Conservation (phyloP, 2,797 vertebrate genomes). For the Tinamus major region DNA sequence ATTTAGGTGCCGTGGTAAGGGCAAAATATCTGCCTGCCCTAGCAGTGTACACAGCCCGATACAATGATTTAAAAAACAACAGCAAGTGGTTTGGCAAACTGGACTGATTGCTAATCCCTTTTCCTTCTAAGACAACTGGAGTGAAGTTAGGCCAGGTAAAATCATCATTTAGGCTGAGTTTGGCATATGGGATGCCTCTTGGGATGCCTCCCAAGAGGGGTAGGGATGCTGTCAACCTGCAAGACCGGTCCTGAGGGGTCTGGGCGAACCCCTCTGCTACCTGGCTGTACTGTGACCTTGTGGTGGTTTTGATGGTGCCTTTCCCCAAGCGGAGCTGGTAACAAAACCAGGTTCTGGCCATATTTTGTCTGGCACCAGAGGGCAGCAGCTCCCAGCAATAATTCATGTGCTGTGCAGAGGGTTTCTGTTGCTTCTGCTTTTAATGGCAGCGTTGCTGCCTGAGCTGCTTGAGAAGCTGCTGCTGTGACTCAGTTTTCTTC, state of each 20-base stretch:
- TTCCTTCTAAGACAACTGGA: neutral
- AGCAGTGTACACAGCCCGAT: no score
- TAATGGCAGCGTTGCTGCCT: neutral
- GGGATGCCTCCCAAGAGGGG: neutral
- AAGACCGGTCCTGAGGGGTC: neutral
- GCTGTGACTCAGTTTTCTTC: no score
- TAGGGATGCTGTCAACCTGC: accelerated
- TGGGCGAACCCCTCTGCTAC: neutral
- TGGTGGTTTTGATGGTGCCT: neutral
- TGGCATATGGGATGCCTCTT: neutral
- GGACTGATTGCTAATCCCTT: neutral
- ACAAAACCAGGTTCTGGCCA: neutral
- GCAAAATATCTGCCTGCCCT: neutral
- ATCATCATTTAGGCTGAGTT: neutral
- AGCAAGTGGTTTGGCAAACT: neutral
- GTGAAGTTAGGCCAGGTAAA: neutral
- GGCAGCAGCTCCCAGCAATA: slow-evolving; percentile 49
- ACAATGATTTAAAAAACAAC: neutral
- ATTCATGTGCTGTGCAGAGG: neutral
- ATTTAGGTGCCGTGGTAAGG: neutral
- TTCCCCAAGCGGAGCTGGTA: accelerated
- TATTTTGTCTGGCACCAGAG: slow-evolving; percentile 15
- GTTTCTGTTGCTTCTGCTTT: neutral
- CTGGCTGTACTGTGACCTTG: neutral
- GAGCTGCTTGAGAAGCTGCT: neutral